Conservation (phyloP, 2,888 invertebrate species). For the Apodemia hepburni region DNA sequence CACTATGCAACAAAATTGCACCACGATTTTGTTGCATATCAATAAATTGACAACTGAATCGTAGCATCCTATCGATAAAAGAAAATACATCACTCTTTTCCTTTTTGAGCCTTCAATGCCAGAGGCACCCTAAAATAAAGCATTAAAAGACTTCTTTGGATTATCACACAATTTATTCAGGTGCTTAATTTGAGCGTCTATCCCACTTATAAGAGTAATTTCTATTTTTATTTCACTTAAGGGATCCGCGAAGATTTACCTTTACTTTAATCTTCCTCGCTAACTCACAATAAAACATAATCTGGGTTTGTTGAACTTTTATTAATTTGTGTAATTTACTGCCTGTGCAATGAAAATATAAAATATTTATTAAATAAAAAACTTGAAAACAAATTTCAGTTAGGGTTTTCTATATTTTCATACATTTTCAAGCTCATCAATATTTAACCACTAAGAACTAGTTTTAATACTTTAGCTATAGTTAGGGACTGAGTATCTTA, state of each 20-base stretch:
- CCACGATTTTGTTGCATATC: too few relatives aligned
- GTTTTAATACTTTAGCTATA: too few relatives aligned
- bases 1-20: too few relatives aligned
- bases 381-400: background rate
- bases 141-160: slow-evolving; percentile 75
- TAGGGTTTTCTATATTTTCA: background rate
- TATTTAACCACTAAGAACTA: too few relatives aligned
- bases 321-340: background rate
- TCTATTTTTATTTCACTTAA: slow-evolving; percentile 77
- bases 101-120: slow-evolving; percentile 46
- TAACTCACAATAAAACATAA: background rate
- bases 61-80: too few relatives aligned
- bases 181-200: slow-evolving; percentile 77
- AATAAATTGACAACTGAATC: too few relatives aligned
- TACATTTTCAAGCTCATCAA: background rate
- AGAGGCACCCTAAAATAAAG: slow-evolving; percentile 58
- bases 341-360: background rate
- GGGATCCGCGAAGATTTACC: slow-evolving; percentile 61
- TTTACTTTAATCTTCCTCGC: slow-evolving; percentile 52
- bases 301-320: slow-evolving; percentile 8
- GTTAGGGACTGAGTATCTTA: too few relatives aligned
- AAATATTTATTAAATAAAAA: background rate
- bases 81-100: background rate
- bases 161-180: slow-evolving; percentile 80
- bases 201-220: slow-evolving; percentile 69